Evolutionary conservation across 2,113 vertebrate genomes (phyloP), one percentile per base, ranked within the genome.

Genomic region (Heloderma charlesbogerti): DNA sequence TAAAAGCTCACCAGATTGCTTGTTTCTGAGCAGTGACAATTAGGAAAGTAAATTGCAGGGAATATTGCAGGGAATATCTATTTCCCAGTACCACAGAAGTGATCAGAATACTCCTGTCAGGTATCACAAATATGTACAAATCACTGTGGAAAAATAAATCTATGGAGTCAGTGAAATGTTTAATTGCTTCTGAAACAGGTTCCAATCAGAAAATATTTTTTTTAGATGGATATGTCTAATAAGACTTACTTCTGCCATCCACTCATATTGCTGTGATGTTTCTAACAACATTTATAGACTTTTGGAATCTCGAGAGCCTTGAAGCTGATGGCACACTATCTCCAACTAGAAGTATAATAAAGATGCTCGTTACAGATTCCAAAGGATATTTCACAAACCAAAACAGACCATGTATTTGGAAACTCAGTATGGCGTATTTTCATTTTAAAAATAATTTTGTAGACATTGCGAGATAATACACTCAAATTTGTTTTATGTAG

Each of bases 211-310:
- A 67, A 94, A 63, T 82, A 91, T 94, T 31, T 78, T 86, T 80
- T 93, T 79, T 83, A 81, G 92, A 93, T 91, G 92, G 92, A 94
- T 90, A 63, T 94, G 94, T 95, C 90, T 95, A 88, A 95, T 94
- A 93, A 93, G 92, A 92, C 91, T 92, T 91, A 91, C 93, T 95
- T 95, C 89, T 94, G 90, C 91, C 34, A 60, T 83, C 81, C 20
- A 80, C 57, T 37, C n/a, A 92, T 78, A 60, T 84, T 91, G 75
- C 89, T 84, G 90, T 86, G 92, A 94, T 95, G 92, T 96, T 93
- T 95, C 93, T 96, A 95, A 95, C 94, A 96, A 95, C 93, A 92
- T 96, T 95, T 96, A 95, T 95, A 95, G 94, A 95, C 95, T 95
- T 92, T 93, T 95, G 94, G 95, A 92, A 95, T 90, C 93, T 93